Evolutionary conservation across 2,113 vertebrate species (phyloP), one percentile per base, ranked within the genome.

Genomic region (Microcebus lehilahytsara): DNA sequence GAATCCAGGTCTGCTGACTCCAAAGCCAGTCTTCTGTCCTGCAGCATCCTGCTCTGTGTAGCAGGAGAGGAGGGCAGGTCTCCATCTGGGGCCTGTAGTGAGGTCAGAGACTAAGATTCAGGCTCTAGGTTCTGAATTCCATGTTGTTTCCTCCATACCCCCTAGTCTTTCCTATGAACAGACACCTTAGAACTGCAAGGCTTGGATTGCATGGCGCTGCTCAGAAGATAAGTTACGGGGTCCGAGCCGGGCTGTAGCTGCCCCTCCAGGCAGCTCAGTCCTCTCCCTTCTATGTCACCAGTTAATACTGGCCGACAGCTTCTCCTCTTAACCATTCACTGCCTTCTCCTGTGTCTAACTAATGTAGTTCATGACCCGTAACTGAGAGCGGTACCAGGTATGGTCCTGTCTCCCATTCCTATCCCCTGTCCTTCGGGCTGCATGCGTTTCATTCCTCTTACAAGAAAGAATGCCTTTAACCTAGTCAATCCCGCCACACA

Each of bases 351-450:
- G 4, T 84, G 60, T 96, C 77, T 96, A 34, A 81, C 67, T 40
- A 79, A 74, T 89, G 51, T 89, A 85, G 34, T 77, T 58, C 53
- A n/a, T 42, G 74, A 51, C n/a, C 86, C 17, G 7, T 71, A 56
- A 74, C 49, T 77, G 30, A 80, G 95, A 37, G 78, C 66, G 85
- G 67, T 60, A 12, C 69, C 80, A 77, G 96, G 75, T 97, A 81
- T 56, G 60, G 27, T 60, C 46, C 56, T 58, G 9, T 51, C 56
- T 78, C 49, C 80, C 89, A 4, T 64, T 40, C 23, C 6, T 56
- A 53, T 91, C 72, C 37, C 42, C 23, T 90, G 34, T 87, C 87
- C 69, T 85, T 20, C 30, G 69, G 56, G n/a, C 72, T 95, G 93
- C 86, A 27, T 92, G 94, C 49, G 12, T 42, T 74, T 67, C 32